Evolutionary conservation across 2,113 vertebrate species (phyloP).

Genomic region (Oryzias javanicus): DNA sequence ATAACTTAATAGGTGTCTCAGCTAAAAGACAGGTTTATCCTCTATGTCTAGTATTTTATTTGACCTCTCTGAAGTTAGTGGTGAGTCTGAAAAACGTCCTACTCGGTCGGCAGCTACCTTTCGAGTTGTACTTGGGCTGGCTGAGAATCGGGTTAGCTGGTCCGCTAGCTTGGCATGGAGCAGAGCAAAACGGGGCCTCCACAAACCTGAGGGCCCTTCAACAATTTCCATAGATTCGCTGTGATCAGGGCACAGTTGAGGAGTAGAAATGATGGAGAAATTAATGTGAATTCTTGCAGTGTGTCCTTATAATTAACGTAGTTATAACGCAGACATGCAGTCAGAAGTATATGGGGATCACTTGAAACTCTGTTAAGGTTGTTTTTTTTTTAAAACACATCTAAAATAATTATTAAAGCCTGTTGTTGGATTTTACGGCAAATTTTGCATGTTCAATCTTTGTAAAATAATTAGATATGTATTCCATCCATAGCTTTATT

Average conservation of each 20-base stretch:
- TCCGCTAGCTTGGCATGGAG: constrained; percentile 55
- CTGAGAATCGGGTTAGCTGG: constrained; percentile 49
- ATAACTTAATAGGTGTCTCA: neutral
- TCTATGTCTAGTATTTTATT: no score
- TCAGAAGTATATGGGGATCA: no score
- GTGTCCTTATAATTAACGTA: neutral
- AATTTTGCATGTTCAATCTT: neutral
- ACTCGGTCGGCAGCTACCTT: constrained; percentile 1
- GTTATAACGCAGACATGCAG: neutral
- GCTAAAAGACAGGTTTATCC: neutral
- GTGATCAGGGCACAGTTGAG: neutral
- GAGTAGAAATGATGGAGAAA: neutral
- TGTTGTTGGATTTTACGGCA: neutral
- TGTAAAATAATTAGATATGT: no score
- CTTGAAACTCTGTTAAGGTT: no score
- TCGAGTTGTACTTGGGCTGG: constrained; percentile 6
- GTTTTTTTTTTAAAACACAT: no score
- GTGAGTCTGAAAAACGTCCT: neutral
- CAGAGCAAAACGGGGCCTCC: constrained; percentile 57
- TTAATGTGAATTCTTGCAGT: neutral
- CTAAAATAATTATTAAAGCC: neutral
- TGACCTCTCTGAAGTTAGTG: neutral
- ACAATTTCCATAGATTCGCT: constrained; percentile 34
- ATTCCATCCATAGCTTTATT: no score
- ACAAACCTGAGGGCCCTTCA: constrained; percentile 40